Evolutionary conservation across 2,113 vertebrate genomes (phyloP).

Genomic region (Sphyrna mokarran): DNA sequence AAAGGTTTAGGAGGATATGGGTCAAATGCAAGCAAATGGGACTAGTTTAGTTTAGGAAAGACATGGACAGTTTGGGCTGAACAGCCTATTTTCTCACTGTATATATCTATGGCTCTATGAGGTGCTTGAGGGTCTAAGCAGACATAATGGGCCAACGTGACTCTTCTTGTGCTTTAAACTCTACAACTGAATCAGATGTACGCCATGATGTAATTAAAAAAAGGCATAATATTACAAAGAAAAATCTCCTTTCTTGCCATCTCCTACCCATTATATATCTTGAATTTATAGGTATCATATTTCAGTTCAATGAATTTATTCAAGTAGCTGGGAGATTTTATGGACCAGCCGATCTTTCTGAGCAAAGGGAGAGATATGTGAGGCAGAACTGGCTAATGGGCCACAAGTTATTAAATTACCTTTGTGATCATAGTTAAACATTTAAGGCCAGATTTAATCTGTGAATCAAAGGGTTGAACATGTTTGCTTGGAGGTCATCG

Average conservation of each 20-base stretch:
- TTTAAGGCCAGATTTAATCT: background rate
- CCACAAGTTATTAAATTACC: background rate
- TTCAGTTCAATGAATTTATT: background rate
- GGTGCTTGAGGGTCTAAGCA: too few species aligned
- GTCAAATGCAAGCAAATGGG: too few species aligned
- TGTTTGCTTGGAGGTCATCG: background rate
- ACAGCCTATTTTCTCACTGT: too few species aligned
- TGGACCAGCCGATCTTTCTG: background rate
- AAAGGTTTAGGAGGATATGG: too few species aligned
- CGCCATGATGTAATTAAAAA: background rate
- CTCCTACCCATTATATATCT: background rate
- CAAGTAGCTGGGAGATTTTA: background rate
- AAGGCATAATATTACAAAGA: background rate
- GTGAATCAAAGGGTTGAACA: background rate
- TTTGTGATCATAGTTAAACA: background rate
- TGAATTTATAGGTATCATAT: background rate
- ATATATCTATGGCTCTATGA: too few species aligned
- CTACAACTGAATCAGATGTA: too few species aligned
- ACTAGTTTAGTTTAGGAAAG: too few species aligned
- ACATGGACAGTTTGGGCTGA: too few species aligned
- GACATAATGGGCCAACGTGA: too few species aligned
- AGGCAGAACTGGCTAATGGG: background rate
- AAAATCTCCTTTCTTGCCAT: background rate
- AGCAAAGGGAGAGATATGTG: background rate
- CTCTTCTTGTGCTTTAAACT: too few species aligned